Conservation (phyloP, 2,797 vertebrate species). For the Hylomyscus alleni region DNA sequence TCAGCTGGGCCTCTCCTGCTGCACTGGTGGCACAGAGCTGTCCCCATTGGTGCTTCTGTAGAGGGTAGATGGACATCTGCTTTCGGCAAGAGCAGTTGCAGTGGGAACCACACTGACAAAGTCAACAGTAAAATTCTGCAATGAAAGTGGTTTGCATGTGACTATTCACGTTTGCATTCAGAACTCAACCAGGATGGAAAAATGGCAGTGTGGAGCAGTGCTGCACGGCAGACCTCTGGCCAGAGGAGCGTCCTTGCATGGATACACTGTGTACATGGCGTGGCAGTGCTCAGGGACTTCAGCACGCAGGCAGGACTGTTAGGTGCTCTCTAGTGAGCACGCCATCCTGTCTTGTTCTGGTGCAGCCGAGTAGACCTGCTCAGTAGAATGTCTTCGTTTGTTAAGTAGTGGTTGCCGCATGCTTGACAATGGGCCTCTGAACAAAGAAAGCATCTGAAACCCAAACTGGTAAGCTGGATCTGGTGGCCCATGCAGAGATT, state of each 20-base stretch:
- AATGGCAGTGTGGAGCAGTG: neutral
- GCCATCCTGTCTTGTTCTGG: neutral
- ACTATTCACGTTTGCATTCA: neutral
- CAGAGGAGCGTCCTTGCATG: no score
- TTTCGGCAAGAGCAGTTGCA: neutral
- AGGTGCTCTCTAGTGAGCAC: neutral
- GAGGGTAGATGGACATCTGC: neutral
- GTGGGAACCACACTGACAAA: neutral
- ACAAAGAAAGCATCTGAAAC: neutral
- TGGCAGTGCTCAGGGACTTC: neutral
- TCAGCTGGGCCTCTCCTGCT: neutral
- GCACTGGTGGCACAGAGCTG: neutral
- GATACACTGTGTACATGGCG: neutral
- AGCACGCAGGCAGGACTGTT: neutral
- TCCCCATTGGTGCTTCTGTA: neutral
- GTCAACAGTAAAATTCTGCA: neutral
- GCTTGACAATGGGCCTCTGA: slow-evolving; percentile 11
- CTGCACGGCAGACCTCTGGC: neutral
- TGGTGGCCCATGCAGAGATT: neutral
- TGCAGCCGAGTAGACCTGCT: neutral
- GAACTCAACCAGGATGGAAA: neutral
- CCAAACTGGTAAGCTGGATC: no score
- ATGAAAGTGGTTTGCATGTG: neutral
- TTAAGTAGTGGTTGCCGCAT: neutral
- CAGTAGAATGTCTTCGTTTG: neutral